Conservation (phyloP, 2,113 vertebrate genomes). For the Panthera leo region DNA sequence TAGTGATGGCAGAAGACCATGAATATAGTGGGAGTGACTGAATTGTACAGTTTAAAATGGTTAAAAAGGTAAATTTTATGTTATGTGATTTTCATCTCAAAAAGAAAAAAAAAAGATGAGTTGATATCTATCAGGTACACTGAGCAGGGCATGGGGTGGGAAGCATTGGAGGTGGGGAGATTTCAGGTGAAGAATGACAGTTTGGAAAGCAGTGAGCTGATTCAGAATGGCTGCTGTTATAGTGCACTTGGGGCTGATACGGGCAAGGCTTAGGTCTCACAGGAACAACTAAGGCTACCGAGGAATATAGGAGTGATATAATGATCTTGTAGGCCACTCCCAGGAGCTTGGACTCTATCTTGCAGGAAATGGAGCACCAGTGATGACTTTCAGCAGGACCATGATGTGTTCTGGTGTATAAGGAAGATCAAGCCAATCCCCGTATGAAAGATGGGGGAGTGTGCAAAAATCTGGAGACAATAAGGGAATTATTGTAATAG, state of each 20-base stretch:
- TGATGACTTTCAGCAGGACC: neutral
- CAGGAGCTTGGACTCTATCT: neutral
- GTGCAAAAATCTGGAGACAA: neutral
- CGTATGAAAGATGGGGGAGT: neutral
- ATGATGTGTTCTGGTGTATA: neutral
- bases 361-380: neutral
- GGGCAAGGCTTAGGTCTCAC: neutral
- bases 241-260: accelerated
- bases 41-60: neutral
- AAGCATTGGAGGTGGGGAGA: neutral
- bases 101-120: neutral
- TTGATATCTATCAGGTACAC: neutral
- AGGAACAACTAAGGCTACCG: neutral
- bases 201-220: neutral
- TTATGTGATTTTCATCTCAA: neutral
- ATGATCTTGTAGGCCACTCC: neutral
- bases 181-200: neutral
- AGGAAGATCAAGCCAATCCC: neutral
- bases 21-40: neutral
- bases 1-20: neutral
- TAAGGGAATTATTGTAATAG: neutral
- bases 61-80: neutral
- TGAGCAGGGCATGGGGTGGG: neutral
- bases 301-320: neutral
- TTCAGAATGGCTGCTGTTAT: neutral